Conservation (phyloP, 2,797 vertebrate genomes). For the Acanthurus leucopareius region DNA sequence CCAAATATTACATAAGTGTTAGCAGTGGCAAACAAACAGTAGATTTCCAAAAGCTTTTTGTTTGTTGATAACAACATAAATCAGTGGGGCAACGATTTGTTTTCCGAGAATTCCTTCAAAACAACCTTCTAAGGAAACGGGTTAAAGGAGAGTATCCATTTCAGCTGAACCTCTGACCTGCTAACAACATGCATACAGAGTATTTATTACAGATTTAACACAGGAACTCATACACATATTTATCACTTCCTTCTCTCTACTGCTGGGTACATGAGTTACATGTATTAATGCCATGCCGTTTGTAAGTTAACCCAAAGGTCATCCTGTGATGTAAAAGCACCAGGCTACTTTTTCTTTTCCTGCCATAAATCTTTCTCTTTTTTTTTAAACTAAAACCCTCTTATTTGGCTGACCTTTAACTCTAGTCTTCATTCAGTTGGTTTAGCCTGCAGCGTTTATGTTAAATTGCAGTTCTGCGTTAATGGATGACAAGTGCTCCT, state of each 20-base stretch:
- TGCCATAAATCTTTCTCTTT: neutral
- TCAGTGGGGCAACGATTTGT: neutral
- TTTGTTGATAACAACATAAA: slow-evolving; percentile 31
- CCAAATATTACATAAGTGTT: slow-evolving; percentile 25
- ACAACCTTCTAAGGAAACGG: neutral
- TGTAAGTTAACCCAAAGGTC: slow-evolving; percentile 5
- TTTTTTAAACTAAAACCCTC: neutral
- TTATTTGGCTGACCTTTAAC: neutral
- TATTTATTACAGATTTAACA: slow-evolving; percentile 27
- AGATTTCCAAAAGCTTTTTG: slow-evolving; percentile 4
- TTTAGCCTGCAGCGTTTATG: neutral
- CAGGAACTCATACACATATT: neutral
- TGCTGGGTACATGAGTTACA: neutral
- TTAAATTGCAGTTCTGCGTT: too few species aligned
- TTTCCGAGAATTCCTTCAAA: slow-evolving; percentile 1
- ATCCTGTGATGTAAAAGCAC: neutral
- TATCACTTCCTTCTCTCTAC: neutral
- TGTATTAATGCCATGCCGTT: neutral
- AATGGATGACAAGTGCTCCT: too few species aligned
- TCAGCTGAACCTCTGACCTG: slow-evolving; percentile 44
- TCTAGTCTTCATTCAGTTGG: neutral
- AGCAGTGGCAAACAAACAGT: neutral
- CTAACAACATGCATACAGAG: neutral
- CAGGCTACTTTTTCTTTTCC: too few species aligned
- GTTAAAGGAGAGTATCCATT: slow-evolving; percentile 46